Evolutionary conservation across 2,113 vertebrate species (phyloP).

Genomic region (Malaclemys terrapin): DNA sequence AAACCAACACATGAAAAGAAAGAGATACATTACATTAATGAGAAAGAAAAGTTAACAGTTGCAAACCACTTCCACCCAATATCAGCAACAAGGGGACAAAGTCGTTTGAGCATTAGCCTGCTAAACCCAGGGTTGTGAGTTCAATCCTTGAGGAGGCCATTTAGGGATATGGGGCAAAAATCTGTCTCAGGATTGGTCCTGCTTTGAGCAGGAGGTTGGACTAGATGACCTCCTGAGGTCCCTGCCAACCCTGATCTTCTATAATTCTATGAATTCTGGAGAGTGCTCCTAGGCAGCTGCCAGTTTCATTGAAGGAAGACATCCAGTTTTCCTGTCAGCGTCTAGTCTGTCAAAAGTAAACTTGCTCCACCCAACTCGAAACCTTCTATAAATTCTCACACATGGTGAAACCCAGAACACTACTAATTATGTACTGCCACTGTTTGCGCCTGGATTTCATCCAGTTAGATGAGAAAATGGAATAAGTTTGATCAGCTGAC

Average conservation of each 20-base stretch:
- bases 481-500: constrained; percentile 34
- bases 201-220: too few relatives aligned
- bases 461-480: constrained; percentile 51
- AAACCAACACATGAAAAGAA: constrained; percentile 75
- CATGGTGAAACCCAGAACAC: constrained; percentile 47
- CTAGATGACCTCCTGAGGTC: too few relatives aligned
- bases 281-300: neutral
- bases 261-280: neutral
- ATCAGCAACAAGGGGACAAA: neutral
- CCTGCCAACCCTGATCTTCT: too few relatives aligned
- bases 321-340: neutral
- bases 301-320: neutral
- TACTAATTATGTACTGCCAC: constrained; percentile 63
- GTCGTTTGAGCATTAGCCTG: too few relatives aligned
- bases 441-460: constrained; percentile 31
- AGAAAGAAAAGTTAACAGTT: constrained; percentile 28
- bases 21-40: constrained; percentile 75
- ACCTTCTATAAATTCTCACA: constrained; percentile 45
- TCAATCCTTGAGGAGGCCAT: too few relatives aligned
- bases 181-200: too few relatives aligned
- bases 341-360: neutral
- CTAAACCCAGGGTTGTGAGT: too few relatives aligned
- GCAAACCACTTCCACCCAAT: constrained; percentile 17
- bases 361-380: neutral
- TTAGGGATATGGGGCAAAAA: too few relatives aligned